Evolutionary conservation across 2,113 vertebrate genomes (phyloP).

Genomic region (Rhagologus leucostigma): DNA sequence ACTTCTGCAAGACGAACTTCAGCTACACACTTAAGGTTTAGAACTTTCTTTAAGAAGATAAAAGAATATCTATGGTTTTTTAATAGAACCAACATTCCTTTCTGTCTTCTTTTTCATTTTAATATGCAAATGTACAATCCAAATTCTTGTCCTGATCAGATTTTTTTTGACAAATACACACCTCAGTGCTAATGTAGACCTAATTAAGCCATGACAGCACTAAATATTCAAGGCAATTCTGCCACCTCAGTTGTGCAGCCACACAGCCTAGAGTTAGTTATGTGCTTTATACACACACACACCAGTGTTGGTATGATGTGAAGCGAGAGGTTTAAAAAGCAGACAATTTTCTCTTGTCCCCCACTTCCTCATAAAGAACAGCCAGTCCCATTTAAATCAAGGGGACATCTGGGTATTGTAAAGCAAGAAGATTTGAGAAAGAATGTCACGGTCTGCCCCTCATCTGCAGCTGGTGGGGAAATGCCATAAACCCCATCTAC

Average conservation of each 20-base stretch:
- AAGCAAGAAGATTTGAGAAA: background rate
- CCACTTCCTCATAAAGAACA: background rate
- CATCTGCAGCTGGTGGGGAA: background rate
- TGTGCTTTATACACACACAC: background rate
- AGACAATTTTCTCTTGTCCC: background rate
- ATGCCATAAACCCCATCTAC: background rate
- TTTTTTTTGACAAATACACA: background rate
- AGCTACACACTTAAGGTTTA: background rate
- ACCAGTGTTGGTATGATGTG: background rate
- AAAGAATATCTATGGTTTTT: background rate
- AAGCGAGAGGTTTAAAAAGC: background rate
- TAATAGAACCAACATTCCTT: background rate
- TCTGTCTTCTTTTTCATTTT: background rate
- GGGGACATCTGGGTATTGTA: background rate
- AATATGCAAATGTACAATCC: background rate
- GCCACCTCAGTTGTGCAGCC: background rate
- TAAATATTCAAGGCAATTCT: background rate
- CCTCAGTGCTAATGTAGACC: background rate
- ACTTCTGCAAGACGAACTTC: background rate
- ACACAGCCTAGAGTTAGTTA: background rate
- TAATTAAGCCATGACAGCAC: background rate
- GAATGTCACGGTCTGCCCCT: background rate
- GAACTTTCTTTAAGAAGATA: background rate
- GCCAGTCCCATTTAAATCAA: background rate
- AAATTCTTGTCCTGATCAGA: background rate